Conservation (phyloP, 1,140 invertebrate species). For the Diorhabda elongata region DNA sequence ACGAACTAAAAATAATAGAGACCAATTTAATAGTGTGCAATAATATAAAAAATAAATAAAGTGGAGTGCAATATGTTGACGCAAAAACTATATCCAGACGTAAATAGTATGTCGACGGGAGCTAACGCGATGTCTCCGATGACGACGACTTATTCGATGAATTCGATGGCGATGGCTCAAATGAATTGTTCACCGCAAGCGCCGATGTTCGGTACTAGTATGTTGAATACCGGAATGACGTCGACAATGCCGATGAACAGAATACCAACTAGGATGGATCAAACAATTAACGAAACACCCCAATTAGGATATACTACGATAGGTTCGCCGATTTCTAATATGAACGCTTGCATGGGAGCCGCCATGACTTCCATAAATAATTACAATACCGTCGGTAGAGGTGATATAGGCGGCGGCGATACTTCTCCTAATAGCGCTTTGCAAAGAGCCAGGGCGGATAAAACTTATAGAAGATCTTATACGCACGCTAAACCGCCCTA, state of each 20-base stretch:
- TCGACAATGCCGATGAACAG: constrained; percentile 57
- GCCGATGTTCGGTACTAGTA: constrained; percentile 57
- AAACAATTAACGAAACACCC: constrained; percentile 44
- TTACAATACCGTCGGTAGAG: constrained; percentile 51
- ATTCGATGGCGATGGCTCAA: constrained; percentile 68
- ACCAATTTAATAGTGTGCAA: constrained; percentile 5
- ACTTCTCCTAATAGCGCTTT: constrained; percentile 69
- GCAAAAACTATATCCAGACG: constrained; percentile 53
- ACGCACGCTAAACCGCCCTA: constrained; percentile 98
- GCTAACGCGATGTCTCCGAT: constrained; percentile 54
- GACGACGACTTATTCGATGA: constrained; percentile 73
- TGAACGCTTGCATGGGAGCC: constrained; percentile 70
- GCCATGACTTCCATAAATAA: constrained; percentile 49
- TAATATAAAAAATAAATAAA: neutral
- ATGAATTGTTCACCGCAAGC: constrained; percentile 66
- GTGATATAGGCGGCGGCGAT: constrained; percentile 54
- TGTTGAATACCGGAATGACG: constrained; percentile 58
- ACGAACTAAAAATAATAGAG: neutral
- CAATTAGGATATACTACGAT: constrained; percentile 63
- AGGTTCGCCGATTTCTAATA: constrained; percentile 65
- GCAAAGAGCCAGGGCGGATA: constrained; percentile 74
- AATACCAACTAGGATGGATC: constrained; percentile 59
- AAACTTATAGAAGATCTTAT: constrained; percentile 88
- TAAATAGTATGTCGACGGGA: constrained; percentile 44
- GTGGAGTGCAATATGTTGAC: constrained; percentile 40